Evolutionary conservation across 2,113 vertebrate genomes (phyloP), one percentile per base, ranked within the genome.

Genomic region (Oreochromis tanganicae): DNA sequence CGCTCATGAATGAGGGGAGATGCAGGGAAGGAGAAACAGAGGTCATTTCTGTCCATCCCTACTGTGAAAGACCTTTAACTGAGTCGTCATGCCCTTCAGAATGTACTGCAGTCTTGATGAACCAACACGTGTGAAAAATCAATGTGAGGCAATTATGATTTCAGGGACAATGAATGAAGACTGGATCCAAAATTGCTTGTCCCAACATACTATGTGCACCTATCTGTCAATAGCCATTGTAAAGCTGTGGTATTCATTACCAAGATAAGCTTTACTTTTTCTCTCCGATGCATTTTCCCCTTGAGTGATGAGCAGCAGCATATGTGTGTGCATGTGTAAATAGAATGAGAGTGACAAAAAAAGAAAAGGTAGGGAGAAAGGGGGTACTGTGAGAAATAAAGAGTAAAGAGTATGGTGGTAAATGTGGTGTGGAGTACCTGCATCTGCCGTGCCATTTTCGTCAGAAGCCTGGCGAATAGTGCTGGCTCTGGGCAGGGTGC

Each of bases 401-500:
- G 68, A 89, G 29, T 61, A 82, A 80, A 85, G 82, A 66, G 21
- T 46, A 17, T 78, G 80, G 66, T 66, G 83, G 89, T 87, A 86
- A 90, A 91, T 91, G 90, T 68, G 79, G 81, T 84, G 80, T 68
- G 34, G 82, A 87, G 75, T 96, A 97, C 97, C 97, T 96, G 97
- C 94, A 29, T 97, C 96, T 75, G 96, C 96, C 61, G 95, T 84
- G 83, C 92, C 93, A 83, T 93, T 94, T 89, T 98, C 97, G 12
- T 98, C 98, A 0, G 96, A 91, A 63, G 97, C 97, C 95, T 97
- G 98, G 13, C 98, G 97, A 90, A 97, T 94, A 87, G 97, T 96
- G 81, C 97, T 96, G 66, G 97, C 96, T 88, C 98, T 97, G 92
- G 98, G 97, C 92, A 98, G 95, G 84, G 96, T 95, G 88, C 97